These are phyloP conservation scores for Melolontha melolontha DNA, from an alignment of 2,888 invertebrate species.

Conservation along the genomic window DNA sequence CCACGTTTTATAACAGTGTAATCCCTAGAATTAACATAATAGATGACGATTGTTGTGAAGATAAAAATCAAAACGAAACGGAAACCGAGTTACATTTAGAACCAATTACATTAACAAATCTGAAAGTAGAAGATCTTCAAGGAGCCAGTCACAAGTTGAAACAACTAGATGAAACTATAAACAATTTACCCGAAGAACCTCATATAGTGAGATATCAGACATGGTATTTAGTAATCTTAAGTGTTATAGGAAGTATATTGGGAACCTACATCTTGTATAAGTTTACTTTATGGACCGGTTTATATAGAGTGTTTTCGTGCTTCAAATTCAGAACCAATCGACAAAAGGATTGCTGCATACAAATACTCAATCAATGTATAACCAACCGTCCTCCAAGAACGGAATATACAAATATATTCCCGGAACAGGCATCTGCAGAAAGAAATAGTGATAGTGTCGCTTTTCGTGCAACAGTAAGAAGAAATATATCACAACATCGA, in stretches of 20 bases:
- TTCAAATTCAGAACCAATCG: neutral
- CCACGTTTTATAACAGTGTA: slow-evolving; percentile 4
- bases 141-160: slow-evolving; percentile 9
- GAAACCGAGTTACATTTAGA: neutral
- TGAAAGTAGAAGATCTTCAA: slow-evolving; percentile 13
- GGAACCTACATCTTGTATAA: neutral
- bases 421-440: too few relatives aligned
- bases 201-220: slow-evolving; percentile 21
- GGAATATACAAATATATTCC: too few relatives aligned
- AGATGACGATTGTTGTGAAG: slow-evolving; percentile 15
- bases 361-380: slow-evolving; percentile 6
- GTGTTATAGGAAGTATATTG: neutral
- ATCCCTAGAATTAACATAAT: slow-evolving; percentile 3
- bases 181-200: slow-evolving; percentile 4
- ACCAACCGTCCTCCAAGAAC: neutral
- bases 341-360: slow-evolving; percentile 1
- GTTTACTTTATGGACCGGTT: neutral
- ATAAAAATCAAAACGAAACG: neutral
- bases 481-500: too few relatives aligned
- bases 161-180: neutral
- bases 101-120: slow-evolving; percentile 12
- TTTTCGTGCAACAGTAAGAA: too few relatives aligned
- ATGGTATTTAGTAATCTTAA: slow-evolving; percentile 5
- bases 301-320: slow-evolving; percentile 2
- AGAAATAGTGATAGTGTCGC: too few relatives aligned